phyloP scores from a whole-genome alignment of 2,113 vertebrate genomes.

The Megatriorchis doriae region DNA sequence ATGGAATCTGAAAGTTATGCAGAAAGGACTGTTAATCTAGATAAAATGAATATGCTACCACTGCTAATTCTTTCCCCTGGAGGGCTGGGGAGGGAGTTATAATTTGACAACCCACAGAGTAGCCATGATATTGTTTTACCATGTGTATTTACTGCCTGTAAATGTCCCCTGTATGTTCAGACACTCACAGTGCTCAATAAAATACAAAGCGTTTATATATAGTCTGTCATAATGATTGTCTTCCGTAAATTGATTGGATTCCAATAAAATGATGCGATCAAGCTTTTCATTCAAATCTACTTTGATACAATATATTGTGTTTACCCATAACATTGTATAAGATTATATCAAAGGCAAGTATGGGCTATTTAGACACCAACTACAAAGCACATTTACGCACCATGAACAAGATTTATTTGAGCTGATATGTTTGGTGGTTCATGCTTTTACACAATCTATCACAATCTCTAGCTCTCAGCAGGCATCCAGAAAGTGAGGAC shows the following conservation, averaged over 20 bases:
- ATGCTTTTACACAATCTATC: not conserved
- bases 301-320: not conserved
- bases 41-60: not conserved
- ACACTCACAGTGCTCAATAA: not conserved
- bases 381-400: not conserved
- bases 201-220: not conserved
- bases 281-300: not conserved
- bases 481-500: not conserved
- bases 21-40: not conserved
- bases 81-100: not conserved
- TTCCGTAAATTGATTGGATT: not conserved
- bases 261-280: not conserved
- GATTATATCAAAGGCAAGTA: not conserved
- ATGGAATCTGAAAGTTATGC: slow-evolving; percentile 13
- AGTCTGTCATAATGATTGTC: not conserved
- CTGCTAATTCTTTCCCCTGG: slow-evolving; percentile 17
- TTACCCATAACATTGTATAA: not conserved
- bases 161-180: not conserved
- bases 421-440: not conserved
- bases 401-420: slow-evolving; percentile 23
- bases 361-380: not conserved
- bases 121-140: not conserved
- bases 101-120: slow-evolving; percentile 4
- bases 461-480: not conserved
- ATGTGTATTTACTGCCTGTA: not conserved